phyloP scores from a whole-genome alignment of 2,113 vertebrate genomes.

The Periophthalmodon schlosseri region DNA sequence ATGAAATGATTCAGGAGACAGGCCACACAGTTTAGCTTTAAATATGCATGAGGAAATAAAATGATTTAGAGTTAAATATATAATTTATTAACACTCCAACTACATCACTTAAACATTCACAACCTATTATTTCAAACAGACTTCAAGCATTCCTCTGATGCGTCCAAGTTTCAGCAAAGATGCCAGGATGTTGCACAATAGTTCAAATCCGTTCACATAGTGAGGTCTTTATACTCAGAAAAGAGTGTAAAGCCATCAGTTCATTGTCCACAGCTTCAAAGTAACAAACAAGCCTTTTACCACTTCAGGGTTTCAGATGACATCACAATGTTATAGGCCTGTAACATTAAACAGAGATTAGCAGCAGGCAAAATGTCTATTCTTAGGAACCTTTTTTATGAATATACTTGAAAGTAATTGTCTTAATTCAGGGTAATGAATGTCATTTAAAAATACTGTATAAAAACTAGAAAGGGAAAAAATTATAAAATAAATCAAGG shows the following conservation, averaged over 20 bases:
- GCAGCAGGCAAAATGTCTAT: not conserved
- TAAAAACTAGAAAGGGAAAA: too few species aligned
- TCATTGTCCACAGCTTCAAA: not conserved
- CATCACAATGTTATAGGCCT: too few species aligned
- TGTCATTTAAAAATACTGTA: too few species aligned
- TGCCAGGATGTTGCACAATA: not conserved
- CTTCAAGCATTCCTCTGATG: not conserved
- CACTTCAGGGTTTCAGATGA: not conserved
- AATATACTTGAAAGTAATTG: too few species aligned
- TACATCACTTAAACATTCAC: not conserved
- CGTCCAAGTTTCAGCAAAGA: not conserved
- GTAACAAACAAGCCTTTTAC: not conserved
- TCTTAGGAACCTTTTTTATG: too few species aligned
- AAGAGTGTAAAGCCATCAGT: not conserved
- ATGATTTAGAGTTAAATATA: not conserved
- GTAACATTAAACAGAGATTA: not conserved
- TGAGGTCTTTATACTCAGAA: not conserved
- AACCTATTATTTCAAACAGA: not conserved
- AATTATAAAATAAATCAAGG: too few species aligned
- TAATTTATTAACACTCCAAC: constrained; percentile 40
- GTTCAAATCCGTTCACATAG: not conserved
- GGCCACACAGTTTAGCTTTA: too few species aligned
- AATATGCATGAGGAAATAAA: too few species aligned
- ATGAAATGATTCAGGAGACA: too few species aligned
- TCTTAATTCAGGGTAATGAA: too few species aligned